Evolutionary conservation across 2,113 vertebrate genomes (phyloP).

Genomic region (Brachyhypopomus gauderio): DNA sequence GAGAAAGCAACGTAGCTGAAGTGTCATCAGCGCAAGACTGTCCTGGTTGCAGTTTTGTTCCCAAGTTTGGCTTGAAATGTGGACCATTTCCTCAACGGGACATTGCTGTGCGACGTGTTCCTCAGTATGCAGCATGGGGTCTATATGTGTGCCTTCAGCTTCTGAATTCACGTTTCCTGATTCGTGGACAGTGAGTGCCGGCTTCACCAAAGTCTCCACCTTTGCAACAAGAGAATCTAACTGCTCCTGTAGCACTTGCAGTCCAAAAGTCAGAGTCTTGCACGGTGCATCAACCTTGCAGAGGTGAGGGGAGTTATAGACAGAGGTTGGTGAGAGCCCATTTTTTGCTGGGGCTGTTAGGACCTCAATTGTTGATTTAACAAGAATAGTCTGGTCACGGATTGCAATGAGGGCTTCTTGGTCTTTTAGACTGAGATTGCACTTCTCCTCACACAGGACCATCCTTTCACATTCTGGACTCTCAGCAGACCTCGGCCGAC

Average conservation of each 20-base stretch:
- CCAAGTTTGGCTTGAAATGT: slow-evolving; percentile 18
- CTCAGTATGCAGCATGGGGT: slow-evolving; percentile 70
- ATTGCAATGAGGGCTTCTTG: slow-evolving; percentile 79
- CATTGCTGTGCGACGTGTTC: slow-evolving; percentile 24
- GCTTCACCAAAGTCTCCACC: slow-evolving; percentile 79
- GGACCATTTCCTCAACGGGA: background rate
- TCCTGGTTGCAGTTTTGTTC: slow-evolving; percentile 46
- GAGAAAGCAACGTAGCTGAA: slow-evolving; percentile 91
- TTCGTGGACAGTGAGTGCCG: slow-evolving; percentile 56
- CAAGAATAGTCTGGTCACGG: slow-evolving; percentile 82
- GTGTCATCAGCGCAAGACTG: slow-evolving; percentile 78
- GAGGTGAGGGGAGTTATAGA: slow-evolving; percentile 28
- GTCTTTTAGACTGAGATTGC: slow-evolving; percentile 66
- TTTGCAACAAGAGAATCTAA: slow-evolving; percentile 81
- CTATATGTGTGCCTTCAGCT: slow-evolving; percentile 59
- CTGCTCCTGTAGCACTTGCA: slow-evolving; percentile 85
- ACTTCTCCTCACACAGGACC: background rate
- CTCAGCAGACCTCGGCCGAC: slow-evolving; percentile 59
- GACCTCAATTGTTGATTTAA: slow-evolving; percentile 86
- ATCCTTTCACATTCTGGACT: background rate
- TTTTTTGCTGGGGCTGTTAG: slow-evolving; percentile 76
- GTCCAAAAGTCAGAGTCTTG: slow-evolving; percentile 62
- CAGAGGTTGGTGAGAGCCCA: slow-evolving; percentile 39
- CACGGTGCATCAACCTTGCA: slow-evolving; percentile 65
- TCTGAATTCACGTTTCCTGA: background rate